Evolutionary conservation across 2,888 invertebrate species (phyloP).

Genomic region (Drosophila maculinotata): DNA sequence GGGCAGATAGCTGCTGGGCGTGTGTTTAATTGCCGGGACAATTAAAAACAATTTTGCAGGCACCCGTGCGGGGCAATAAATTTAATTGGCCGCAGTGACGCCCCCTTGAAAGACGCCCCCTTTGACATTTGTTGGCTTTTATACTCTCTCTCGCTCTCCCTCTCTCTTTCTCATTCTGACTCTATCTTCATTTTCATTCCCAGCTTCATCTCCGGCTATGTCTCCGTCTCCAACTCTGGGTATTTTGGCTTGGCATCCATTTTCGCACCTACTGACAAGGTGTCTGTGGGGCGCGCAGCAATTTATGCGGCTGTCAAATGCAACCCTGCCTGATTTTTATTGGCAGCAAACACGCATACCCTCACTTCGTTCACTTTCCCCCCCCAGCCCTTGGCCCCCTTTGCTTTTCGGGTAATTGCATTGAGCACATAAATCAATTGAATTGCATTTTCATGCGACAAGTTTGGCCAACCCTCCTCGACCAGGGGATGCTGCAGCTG

Average conservation of each 20-base stretch:
- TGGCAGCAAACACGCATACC: conserved; percentile 70
- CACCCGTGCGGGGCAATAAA: conserved; percentile 70
- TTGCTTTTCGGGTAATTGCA: conserved; percentile 70
- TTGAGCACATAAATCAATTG: conserved; percentile 80
- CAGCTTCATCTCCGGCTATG: conserved; percentile 41
- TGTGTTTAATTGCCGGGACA: conserved; percentile 77
- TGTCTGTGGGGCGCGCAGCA: conserved; percentile 56
- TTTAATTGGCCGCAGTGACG: conserved; percentile 74
- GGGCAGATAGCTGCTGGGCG: conserved; percentile 52
- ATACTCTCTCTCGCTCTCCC: background rate
- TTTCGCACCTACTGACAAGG: conserved; percentile 77
- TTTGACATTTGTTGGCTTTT: conserved; percentile 63
- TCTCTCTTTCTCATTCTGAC: background rate
- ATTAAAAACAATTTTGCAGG: conserved; percentile 78
- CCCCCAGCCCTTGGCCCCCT: background rate
- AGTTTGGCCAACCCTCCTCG: conserved; percentile 61
- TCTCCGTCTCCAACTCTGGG: conserved; percentile 4
- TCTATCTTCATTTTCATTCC: conserved; percentile 27
- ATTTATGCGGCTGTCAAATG: conserved; percentile 80
- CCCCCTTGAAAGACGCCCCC: conserved; percentile 54
- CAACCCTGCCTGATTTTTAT: conserved; percentile 75
- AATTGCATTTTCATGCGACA: conserved; percentile 80
- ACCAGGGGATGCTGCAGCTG: conserved; percentile 4
- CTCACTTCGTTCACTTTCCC: too few relatives aligned
- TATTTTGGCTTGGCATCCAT: conserved; percentile 50